Evolutionary conservation across 2,888 invertebrate species (phyloP).

Genomic region (Netelia fuscicornis): DNA sequence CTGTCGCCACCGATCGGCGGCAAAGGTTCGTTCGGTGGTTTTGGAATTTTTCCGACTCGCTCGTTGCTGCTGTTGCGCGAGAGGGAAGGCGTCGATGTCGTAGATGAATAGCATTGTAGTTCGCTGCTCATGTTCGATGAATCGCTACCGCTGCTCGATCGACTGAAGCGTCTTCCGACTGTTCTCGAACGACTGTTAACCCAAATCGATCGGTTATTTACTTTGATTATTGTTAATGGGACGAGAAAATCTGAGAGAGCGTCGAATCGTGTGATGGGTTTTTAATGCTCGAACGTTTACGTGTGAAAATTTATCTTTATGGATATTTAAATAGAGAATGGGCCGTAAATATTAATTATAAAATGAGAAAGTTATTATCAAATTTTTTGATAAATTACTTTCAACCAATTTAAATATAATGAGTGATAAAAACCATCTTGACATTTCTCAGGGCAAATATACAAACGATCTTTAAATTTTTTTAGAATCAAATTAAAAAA

Average conservation of each 20-base stretch:
- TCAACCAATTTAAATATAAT: no score
- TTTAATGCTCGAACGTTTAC: not conserved
- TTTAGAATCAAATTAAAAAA: not conserved
- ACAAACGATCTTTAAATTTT: not conserved
- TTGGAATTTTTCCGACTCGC: conserved; percentile 78
- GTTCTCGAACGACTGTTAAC: conserved; percentile 79
- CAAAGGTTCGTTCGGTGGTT: conserved; percentile 72
- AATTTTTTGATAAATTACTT: no score
- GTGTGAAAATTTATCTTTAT: no score
- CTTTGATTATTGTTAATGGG: not conserved
- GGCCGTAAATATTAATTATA: no score
- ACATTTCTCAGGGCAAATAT: no score
- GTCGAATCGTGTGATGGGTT: not conserved
- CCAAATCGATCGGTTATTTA: conserved; percentile 1
- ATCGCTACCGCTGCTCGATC: conserved; percentile 83
- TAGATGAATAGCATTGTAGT: conserved; percentile 82
- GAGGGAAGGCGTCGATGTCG: conserved; percentile 85
- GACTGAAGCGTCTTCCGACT: conserved; percentile 80
- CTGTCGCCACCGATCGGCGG: conserved; percentile 78
- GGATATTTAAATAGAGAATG: no score
- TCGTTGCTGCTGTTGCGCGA: conserved; percentile 84
- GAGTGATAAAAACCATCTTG: no score
- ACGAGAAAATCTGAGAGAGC: not conserved
- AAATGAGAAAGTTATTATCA: no score
- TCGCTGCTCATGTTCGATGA: conserved; percentile 83